Conservation (phyloP, 37 sponge, comb jelly and placozoan genomes). For the Axinella damicornis region DNA sequence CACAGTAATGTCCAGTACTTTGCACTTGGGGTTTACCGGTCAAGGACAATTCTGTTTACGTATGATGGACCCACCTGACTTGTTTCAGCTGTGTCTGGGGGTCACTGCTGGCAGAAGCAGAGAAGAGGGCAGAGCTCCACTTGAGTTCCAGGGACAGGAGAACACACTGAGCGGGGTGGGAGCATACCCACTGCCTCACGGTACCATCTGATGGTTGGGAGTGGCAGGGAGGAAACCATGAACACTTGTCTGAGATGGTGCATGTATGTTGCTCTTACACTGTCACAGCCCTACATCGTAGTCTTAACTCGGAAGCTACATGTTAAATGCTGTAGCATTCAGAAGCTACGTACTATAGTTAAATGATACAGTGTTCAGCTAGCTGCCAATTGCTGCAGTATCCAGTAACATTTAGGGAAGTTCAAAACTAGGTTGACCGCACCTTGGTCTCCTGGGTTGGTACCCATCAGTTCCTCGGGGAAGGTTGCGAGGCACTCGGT, state of each 20-base stretch:
- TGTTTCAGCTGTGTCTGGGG: constrained; percentile 15
- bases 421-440: neutral
- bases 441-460: neutral
- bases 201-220: neutral
- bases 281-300: too few relatives aligned
- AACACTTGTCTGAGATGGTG: too few relatives aligned
- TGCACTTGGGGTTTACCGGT: too few relatives aligned
- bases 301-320: too few relatives aligned
- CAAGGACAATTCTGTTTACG: too few relatives aligned
- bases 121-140: constrained; percentile 36
- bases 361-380: too few relatives aligned
- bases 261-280: too few relatives aligned
- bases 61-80: neutral
- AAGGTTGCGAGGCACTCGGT: constrained; percentile 40
- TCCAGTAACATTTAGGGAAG: too few relatives aligned
- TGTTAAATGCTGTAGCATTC: too few relatives aligned
- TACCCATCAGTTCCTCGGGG: constrained; percentile 42
- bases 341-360: too few relatives aligned
- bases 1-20: too few relatives aligned
- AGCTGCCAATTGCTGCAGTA: too few relatives aligned
- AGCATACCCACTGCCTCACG: constrained; percentile 46
- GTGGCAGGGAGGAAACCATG: neutral
- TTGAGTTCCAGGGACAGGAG: constrained; percentile 56
- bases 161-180: constrained; percentile 51
- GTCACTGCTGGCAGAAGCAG: constrained; percentile 9